phyloP scores from a whole-genome alignment of 2,113 vertebrate genomes.

The Marcusenius ussheri region DNA sequence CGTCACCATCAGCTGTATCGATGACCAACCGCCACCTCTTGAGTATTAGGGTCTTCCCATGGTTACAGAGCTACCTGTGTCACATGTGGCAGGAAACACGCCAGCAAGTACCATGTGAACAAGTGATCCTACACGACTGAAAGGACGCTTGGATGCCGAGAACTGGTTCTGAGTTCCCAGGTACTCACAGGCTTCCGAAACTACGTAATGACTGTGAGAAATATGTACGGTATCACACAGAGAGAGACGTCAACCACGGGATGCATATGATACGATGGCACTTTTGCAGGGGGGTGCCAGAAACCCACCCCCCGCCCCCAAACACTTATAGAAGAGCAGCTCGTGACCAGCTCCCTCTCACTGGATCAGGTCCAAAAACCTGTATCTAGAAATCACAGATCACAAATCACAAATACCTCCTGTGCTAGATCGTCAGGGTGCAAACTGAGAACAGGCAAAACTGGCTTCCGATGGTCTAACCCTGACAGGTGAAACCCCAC shows the following conservation, averaged over 20 bases:
- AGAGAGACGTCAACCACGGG: background rate
- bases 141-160: background rate
- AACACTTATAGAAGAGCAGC: background rate
- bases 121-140: background rate
- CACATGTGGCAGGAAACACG: background rate
- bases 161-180: background rate
- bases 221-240: background rate
- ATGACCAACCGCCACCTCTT: background rate
- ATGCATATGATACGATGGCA: background rate
- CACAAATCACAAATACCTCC: background rate
- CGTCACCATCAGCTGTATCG: background rate
- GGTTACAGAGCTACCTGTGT: background rate
- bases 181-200: background rate
- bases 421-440: background rate
- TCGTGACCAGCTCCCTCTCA: background rate
- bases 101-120: background rate
- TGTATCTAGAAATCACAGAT: background rate
- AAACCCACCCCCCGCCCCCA: background rate
- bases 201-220: background rate
- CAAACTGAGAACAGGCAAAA: background rate
- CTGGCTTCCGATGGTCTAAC: background rate
- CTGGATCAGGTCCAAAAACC: background rate
- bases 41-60: background rate
- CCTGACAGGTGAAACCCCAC: background rate
- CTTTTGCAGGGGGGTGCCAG: background rate